Evolutionary conservation across 2,113 vertebrate genomes (phyloP), one percentile per base, ranked within the genome.

Genomic region (Rattus rattus): DNA sequence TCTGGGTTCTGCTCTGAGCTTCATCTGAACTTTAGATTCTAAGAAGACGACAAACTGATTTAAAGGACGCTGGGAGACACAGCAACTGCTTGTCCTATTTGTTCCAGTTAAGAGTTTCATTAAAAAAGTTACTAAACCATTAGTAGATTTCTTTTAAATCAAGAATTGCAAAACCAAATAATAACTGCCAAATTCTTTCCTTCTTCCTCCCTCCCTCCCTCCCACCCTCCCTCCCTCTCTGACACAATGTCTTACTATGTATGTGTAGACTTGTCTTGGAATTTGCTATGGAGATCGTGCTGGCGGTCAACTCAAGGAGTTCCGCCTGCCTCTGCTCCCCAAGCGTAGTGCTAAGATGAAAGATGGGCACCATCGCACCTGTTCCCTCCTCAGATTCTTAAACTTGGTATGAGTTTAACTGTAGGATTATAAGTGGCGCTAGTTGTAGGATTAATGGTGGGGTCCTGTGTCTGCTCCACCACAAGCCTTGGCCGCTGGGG

Each of bases 81-180:
- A 52, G 59, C 43, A 52, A 61, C 63, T n/a, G 49, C 30, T 26
- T 22, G 36, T 65, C 47, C 49, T 94, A 13, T 75, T 92, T 93
- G 47, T 77, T 96, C 87, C 67, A 80, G 91, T 88, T 86, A 92
- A 95, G 3, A 88, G 16, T 87, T 95, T 90, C 90, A 67, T 22
- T 76, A 39, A 13, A 88, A 49, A 88, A 83, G 26, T 43, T 39
- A 61, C 36, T 28, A 43, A 73, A 81, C 20, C 17, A 65, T 54
- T 87, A 72, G 54, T 65, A 83, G 12, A 79, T 89, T 20, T 16
- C 9, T 80, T 77, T 81, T 69, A 87, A 76, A 22, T 83, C 26
- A 80, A 88, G 72, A 93, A 87, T 86, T 16, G 1, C 10, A 90
- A 95, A 95, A 80, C 56, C 61, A 92, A 59, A 85, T 86, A 39